phyloP scores from a whole-genome alignment of 2,797 vertebrate genomes.

The Cirrhinus mrigala region DNA sequence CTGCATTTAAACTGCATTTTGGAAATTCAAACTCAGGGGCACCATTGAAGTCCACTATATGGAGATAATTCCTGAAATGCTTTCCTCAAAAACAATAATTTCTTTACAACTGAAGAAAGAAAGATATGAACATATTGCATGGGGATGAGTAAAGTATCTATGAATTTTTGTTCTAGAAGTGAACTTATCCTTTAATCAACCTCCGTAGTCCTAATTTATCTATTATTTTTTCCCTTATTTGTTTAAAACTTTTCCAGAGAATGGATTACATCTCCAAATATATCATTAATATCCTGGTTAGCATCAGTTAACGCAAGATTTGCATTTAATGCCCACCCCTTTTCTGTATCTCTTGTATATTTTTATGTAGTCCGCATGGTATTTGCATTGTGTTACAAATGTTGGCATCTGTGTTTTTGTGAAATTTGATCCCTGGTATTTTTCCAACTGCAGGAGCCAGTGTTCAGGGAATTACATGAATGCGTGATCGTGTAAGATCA shows the following conservation, averaged over 20 bases:
- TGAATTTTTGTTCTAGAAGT: too few species aligned
- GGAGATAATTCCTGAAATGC: too few species aligned
- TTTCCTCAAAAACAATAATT: too few species aligned
- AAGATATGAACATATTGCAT: too few species aligned
- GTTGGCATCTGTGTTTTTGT: conserved; percentile 31
- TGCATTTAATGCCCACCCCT: conserved; percentile 76
- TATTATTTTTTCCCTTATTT: conserved; percentile 67
- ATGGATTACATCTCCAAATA: conserved; percentile 60
- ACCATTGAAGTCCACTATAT: too few species aligned
- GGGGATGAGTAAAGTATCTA: too few species aligned
- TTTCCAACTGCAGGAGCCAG: neutral
- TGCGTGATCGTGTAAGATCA: neutral
- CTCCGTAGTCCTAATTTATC: too few species aligned
- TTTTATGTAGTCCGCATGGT: conserved; percentile 58
- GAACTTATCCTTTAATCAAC: too few species aligned
- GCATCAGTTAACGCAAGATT: conserved; percentile 76
- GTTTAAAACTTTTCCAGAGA: conserved; percentile 69
- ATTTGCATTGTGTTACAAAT: conserved; percentile 73
- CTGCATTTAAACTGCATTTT: too few species aligned
- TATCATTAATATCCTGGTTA: conserved; percentile 66
- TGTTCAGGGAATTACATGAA: neutral
- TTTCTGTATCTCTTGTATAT: conserved; percentile 61
- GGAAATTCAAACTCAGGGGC: too few species aligned
- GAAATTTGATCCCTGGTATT: conserved; percentile 28
- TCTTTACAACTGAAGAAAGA: too few species aligned